Base-by-base conservation (phyloP, 2,797 vertebrate species). In the Amniataba percoides region DNA sequence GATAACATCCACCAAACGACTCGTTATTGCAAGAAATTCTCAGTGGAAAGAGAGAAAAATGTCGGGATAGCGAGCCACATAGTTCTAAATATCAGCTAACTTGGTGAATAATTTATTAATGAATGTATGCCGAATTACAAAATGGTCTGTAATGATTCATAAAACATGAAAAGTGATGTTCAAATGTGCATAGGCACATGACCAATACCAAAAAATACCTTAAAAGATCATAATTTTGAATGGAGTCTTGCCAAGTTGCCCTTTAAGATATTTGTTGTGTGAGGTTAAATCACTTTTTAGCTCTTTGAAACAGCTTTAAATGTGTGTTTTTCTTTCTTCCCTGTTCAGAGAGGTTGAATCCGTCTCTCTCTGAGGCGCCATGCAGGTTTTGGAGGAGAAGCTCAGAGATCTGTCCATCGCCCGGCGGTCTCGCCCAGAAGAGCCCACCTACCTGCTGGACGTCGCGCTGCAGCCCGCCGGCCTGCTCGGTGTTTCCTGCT, bases 371-470 rank as follows among this genome's bases (percentile, higher is more conserved):
- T 2, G 16, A 64, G 51, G 19, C 23, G 51, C 11, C 61, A 96
- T 98, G 96, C 96, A 97, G 82, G 89, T 81, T 71, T 80, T 97
- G 42, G 94, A 96, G 79, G 87, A 95, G 69, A 95, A 92, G 46
- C 95, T 99, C 25, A 89, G 87, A 12, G 78, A 80, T 10, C 90
- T 98, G 74, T 94, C 93, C 65, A 90, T 98, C 5, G 93, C 95
- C 1, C 89, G 91, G 48, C 93, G 97, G 52, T 94, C 92, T 5
- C 25, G 10, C 0, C 92, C 94, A 0, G 55, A 93, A 59, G 94
- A 96, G 0, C 91, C 94, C 16, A 88, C 95, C 53, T 99, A 98
- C 77, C 86, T 99, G 55, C 94, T 99, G 90, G 95, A 96, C 70
- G 86, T 97, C 1, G 94, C 96, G 0, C 83, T 90, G 77, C 90